These are phyloP conservation scores for Conus ventricosus DNA, from an alignment of 1,140 invertebrate species.

Conservation along the genomic window DNA sequence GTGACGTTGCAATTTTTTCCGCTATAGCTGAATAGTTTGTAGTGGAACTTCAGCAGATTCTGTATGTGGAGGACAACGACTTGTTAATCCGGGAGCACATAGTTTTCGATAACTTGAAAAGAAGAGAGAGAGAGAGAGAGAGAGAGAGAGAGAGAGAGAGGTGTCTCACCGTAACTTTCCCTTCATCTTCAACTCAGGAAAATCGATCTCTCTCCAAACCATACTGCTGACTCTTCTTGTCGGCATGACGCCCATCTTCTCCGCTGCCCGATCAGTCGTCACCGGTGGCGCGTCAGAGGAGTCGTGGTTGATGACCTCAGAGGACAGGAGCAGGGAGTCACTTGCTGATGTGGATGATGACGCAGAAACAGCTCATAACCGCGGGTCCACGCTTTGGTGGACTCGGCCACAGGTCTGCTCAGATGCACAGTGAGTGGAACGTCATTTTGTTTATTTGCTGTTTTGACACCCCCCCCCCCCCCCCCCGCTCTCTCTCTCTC, in stretches of 20 bases:
- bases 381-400: neutral
- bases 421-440: neutral
- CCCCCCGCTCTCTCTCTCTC: too few species aligned
- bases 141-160: too few species aligned
- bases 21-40: too few species aligned
- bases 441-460: neutral
- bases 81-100: too few species aligned
- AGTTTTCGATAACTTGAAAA: too few species aligned
- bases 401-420: neutral
- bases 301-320: slow-evolving; percentile 12
- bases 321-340: neutral
- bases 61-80: too few species aligned
- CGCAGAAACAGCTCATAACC: slow-evolving; percentile 23
- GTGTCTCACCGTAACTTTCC: too few species aligned
- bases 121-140: too few species aligned
- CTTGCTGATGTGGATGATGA: slow-evolving; percentile 28
- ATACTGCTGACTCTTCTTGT: neutral
- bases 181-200: too few species aligned
- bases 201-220: neutral
- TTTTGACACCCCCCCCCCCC: too few species aligned
- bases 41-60: too few species aligned
- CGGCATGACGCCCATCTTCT: neutral
- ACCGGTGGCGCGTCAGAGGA: neutral
- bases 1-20: too few species aligned
- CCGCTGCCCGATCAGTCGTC: neutral